Evolutionary conservation across 2,888 invertebrate species (phyloP).

Genomic region (Nasonia oneida): DNA sequence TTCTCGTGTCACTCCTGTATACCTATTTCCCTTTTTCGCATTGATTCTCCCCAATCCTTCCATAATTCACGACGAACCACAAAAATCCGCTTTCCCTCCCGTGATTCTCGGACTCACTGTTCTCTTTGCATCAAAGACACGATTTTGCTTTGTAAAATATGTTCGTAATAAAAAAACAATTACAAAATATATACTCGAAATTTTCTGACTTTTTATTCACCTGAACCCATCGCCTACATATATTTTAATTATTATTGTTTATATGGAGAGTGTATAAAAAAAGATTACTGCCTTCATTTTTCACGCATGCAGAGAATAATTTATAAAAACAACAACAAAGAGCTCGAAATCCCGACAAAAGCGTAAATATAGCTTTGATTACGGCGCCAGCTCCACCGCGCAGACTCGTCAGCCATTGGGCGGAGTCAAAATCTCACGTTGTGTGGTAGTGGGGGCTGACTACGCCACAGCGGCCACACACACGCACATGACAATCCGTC

Average conservation of each 20-base stretch:
- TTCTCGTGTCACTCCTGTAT: slow-evolving; percentile 61
- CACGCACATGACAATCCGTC: not conserved
- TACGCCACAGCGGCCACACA: not conserved
- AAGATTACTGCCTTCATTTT: too few relatives aligned
- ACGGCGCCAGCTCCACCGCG: not conserved
- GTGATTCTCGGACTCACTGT: slow-evolving; percentile 44
- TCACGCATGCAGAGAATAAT: too few relatives aligned
- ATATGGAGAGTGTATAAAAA: too few relatives aligned
- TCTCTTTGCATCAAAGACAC: slow-evolving; percentile 66
- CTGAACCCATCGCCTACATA: not conserved
- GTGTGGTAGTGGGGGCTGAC: not conserved
- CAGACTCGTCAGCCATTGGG: slow-evolving; percentile 3
- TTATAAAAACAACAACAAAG: not conserved
- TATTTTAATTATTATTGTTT: not conserved
- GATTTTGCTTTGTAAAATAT: slow-evolving; percentile 78
- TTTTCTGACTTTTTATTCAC: slow-evolving; percentile 16
- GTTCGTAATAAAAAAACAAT: slow-evolving; percentile 76
- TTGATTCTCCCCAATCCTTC: slow-evolving; percentile 20
- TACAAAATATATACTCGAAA: slow-evolving; percentile 67
- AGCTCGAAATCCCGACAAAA: not conserved
- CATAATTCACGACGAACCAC: slow-evolving; percentile 39
- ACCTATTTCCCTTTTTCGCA: slow-evolving; percentile 53
- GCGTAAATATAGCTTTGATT: not conserved
- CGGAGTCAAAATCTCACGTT: not conserved
- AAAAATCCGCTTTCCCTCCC: slow-evolving; percentile 48